phyloP scores from a whole-genome alignment of 2,113 vertebrate genomes.

The Dipodomys stephensi region DNA sequence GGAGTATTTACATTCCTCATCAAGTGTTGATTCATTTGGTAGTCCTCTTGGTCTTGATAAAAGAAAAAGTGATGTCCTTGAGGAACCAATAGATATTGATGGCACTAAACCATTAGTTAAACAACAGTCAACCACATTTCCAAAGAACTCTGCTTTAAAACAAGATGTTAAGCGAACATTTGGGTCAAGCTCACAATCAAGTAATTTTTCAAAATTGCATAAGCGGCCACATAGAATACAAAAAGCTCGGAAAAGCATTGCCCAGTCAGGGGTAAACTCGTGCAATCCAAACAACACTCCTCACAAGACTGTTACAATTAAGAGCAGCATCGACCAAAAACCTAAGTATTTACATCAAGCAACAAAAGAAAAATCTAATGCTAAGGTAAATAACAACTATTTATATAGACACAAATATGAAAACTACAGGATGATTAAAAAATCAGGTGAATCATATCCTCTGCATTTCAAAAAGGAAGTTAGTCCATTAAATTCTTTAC shows the following conservation, averaged over 20 bases:
- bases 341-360: slow-evolving; percentile 88
- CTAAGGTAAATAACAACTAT: slow-evolving; percentile 89
- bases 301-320: slow-evolving; percentile 87
- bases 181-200: slow-evolving; percentile 86
- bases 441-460: slow-evolving; percentile 88
- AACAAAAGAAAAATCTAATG: slow-evolving; percentile 90
- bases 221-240: slow-evolving; percentile 91
- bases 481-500: slow-evolving; percentile 85
- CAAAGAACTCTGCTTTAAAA: slow-evolving; percentile 91
- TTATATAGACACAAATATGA: slow-evolving; percentile 88
- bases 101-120: slow-evolving; percentile 87
- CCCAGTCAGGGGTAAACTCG: slow-evolving; percentile 87
- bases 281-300: slow-evolving; percentile 86
- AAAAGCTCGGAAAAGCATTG: slow-evolving; percentile 90
- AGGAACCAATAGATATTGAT: slow-evolving; percentile 85
- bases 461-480: slow-evolving; percentile 89
- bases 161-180: slow-evolving; percentile 89
- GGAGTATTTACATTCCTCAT: slow-evolving; percentile 88
- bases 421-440: slow-evolving; percentile 87
- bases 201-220: slow-evolving; percentile 90
- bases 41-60: slow-evolving; percentile 87
- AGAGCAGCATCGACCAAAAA: slow-evolving; percentile 90
- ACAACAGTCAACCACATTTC: slow-evolving; percentile 88
- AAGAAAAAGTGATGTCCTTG: slow-evolving; percentile 85
- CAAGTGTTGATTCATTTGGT: slow-evolving; percentile 86